phyloP scores from a whole-genome alignment of 2,113 vertebrate species.

The Osmerus mordax region DNA sequence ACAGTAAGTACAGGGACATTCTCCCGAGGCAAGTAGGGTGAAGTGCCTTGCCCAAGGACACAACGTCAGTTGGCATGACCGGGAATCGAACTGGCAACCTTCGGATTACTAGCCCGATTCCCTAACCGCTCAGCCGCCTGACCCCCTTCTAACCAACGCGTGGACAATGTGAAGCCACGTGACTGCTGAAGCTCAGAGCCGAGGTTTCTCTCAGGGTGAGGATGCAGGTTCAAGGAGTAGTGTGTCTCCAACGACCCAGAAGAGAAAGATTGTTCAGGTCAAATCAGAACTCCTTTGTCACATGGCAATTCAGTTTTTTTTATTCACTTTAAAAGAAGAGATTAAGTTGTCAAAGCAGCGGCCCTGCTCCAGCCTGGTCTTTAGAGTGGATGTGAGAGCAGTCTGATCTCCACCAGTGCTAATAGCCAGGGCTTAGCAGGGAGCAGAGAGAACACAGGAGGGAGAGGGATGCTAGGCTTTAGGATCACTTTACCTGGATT shows the following conservation, averaged over 20 bases:
- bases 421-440: constrained; percentile 57
- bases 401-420: constrained; percentile 72
- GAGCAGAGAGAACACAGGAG: constrained; percentile 62
- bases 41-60: no score
- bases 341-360: constrained; percentile 78
- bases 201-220: background rate
- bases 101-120: no score
- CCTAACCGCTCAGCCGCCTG: no score
- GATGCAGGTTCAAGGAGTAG: background rate
- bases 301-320: constrained; percentile 44
- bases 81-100: no score
- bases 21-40: no score
- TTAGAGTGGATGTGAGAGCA: constrained; percentile 69
- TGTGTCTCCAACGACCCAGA: background rate
- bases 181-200: no score
- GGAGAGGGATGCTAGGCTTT: constrained; percentile 68
- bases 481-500: constrained; percentile 80
- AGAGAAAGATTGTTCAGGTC: constrained; percentile 56
- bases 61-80: no score
- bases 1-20: no score
- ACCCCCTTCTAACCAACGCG: no score
- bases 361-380: constrained; percentile 72
- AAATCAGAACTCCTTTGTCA: constrained; percentile 55
- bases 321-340: constrained; percentile 66
- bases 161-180: no score